Evolutionary conservation across 2,888 invertebrate genomes (phyloP), one percentile per base, ranked within the genome.

Genomic region (Parasteatoda lunata): DNA sequence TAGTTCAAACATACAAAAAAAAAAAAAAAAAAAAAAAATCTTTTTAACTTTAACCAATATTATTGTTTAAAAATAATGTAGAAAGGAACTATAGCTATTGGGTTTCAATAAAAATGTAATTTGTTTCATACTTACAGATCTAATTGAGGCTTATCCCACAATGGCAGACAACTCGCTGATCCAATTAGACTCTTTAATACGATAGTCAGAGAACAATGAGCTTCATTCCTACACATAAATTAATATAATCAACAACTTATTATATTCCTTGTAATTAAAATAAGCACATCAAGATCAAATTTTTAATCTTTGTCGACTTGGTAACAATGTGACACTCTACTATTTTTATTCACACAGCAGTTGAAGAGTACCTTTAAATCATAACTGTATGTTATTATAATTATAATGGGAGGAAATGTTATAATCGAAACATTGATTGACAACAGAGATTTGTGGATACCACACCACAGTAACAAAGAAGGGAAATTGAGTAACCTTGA

Each of bases 181-280:
- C 95, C 95, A 3, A 94, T 93, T 86, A 97, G 91, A 70, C 94
- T 92, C 9, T 95, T 94, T 77, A 94, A 93, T 0, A 97, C 93
- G 45, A 96, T 94, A 90, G 93, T 94, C 89, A 97, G 93, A 76
- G 94, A 93, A 65, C 94, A 93, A 76, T 95, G 92, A 71, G 96
- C 92, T 79, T 96, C 94, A 85, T 95, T 95, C 77, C 95, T 94
- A 90, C n/a, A 92, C 91, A 65, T 82, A 71, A 79, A 65, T 65
- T 45, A 30, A 0, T 8, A 77, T 15, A 49, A 45, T 15, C n/a
- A 75, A 65, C 59, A 64, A 65, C 9, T 30, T 30, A 30, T 9
- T 4, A 8, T 7, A 77, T 0, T 15, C 49, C 45, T 11, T 11
- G 3, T 9, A 77, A 30, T 13, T 49, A 6, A n/a, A 49, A 71